Evolutionary conservation across 2,113 vertebrate species (phyloP).

Genomic region (Ariopsis seemanni): DNA sequence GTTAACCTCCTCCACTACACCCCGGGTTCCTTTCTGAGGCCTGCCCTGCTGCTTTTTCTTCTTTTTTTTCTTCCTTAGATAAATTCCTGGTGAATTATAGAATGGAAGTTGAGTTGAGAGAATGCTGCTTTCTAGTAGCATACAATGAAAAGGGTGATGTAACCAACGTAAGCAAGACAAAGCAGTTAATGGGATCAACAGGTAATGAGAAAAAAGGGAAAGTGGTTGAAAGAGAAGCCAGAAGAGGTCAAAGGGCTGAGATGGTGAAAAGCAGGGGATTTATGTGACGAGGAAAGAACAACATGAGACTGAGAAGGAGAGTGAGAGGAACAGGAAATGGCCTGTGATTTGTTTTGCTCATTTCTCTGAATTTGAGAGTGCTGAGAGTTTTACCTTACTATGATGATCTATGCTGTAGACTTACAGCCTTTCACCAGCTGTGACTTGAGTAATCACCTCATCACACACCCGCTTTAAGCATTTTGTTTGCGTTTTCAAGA

Average conservation of each 20-base stretch:
- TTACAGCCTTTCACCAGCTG: constrained; percentile 20
- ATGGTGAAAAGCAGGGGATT: constrained; percentile 27
- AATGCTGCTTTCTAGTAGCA: neutral
- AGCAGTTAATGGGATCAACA: constrained; percentile 27
- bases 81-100: constrained; percentile 64
- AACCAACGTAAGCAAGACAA: neutral
- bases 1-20: neutral
- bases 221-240: neutral
- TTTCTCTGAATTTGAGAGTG: constrained; percentile 29
- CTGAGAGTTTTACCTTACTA: constrained; percentile 32
- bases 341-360: constrained; percentile 34
- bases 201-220: constrained; percentile 17
- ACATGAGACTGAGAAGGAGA: constrained; percentile 39
- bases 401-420: constrained; percentile 33
- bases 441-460: constrained; percentile 37
- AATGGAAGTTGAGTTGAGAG: constrained; percentile 46
- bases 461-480: constrained; percentile 11
- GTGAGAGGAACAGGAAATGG: constrained; percentile 51
- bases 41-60: neutral
- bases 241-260: neutral
- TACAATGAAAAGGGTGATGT: neutral
- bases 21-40: neutral
- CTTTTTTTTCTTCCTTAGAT: constrained; percentile 41
- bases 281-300: constrained; percentile 6
- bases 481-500: constrained; percentile 36